phyloP scores from a whole-genome alignment of 2,888 invertebrate genomes.

The Melinopterus prodromus region DNA sequence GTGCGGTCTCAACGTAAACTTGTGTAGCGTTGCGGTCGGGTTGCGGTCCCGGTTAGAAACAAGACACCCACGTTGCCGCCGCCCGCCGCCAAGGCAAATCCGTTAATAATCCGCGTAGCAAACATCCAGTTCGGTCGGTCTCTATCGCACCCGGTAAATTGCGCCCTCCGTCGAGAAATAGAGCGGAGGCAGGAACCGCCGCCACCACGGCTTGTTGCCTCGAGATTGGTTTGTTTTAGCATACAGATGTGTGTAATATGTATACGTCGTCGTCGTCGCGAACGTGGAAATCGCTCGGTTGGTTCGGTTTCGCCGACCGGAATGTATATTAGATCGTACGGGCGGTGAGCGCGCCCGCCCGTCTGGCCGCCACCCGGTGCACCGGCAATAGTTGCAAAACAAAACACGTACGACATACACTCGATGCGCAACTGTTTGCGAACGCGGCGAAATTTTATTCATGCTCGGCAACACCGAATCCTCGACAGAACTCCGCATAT shows the following conservation, averaged over 20 bases:
- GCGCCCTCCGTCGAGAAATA: not conserved
- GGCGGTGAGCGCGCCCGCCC: not conserved
- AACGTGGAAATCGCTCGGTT: slow-evolving; percentile 49
- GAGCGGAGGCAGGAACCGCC: slow-evolving; percentile 41
- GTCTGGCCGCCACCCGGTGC: slow-evolving; percentile 10
- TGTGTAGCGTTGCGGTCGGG: slow-evolving; percentile 56
- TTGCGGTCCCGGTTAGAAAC: slow-evolving; percentile 51
- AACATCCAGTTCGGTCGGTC: not conserved
- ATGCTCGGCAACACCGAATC: not conserved
- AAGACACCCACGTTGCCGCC: slow-evolving; percentile 47
- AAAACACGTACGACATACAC: slow-evolving; percentile 21
- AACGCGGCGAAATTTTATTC: slow-evolving; percentile 20
- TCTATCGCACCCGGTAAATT: slow-evolving; percentile 4
- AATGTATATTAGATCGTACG: slow-evolving; percentile 35
- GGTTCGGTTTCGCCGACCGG: slow-evolving; percentile 49
- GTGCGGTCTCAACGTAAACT: slow-evolving; percentile 58
- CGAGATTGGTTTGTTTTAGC: slow-evolving; percentile 58
- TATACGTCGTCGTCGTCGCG: slow-evolving; percentile 46
- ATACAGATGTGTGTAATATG: slow-evolving; percentile 58
- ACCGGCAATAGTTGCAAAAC: slow-evolving; percentile 11
- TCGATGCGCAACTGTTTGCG: slow-evolving; percentile 23
- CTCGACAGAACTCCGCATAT: not conserved
- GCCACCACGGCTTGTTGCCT: slow-evolving; percentile 52
- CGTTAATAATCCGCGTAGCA: not conserved
- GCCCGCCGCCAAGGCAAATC: slow-evolving; percentile 41